Evolutionary conservation across 2,797 vertebrate species (phyloP).

Genomic region (Enteromius paludinosus): DNA sequence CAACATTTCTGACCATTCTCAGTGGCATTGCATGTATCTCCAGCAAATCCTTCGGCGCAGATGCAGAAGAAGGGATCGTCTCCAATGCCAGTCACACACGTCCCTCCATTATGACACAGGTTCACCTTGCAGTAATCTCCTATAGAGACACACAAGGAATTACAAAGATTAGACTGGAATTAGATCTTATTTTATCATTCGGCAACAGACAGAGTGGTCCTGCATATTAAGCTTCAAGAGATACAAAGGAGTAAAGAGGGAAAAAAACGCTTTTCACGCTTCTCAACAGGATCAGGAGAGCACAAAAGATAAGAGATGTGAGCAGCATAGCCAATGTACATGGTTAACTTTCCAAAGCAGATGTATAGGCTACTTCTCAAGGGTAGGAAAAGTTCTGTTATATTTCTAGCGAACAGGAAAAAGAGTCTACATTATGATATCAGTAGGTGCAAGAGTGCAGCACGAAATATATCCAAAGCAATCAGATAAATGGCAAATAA

Average conservation of each 20-base stretch:
- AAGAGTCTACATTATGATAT: neutral
- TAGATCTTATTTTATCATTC: constrained; percentile 51
- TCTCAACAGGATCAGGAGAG: constrained; percentile 46
- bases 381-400: constrained; percentile 32
- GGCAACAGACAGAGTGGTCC: constrained; percentile 39
- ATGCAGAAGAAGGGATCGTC: constrained; percentile 87
- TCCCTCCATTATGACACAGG: constrained; percentile 89
- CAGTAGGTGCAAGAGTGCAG: neutral
- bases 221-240: constrained; percentile 56
- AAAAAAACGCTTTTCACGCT: constrained; percentile 47
- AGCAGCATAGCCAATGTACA: constrained; percentile 52
- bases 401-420: constrained; percentile 26
- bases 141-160: constrained; percentile 62
- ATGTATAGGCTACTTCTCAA: constrained; percentile 7
- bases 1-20: constrained; percentile 81
- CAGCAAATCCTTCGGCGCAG: constrained; percentile 87
- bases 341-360: constrained; percentile 1
- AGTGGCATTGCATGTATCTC: constrained; percentile 87
- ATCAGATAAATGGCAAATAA: neutral
- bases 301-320: constrained; percentile 55
- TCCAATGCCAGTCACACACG: constrained; percentile 84
- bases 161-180: constrained; percentile 40
- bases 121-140: constrained; percentile 89
- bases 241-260: constrained; percentile 49
- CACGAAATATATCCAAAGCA: neutral